These are phyloP conservation scores for Drosophila pandora DNA, from an alignment of 1,140 invertebrate genomes.

Conservation along the genomic window DNA sequence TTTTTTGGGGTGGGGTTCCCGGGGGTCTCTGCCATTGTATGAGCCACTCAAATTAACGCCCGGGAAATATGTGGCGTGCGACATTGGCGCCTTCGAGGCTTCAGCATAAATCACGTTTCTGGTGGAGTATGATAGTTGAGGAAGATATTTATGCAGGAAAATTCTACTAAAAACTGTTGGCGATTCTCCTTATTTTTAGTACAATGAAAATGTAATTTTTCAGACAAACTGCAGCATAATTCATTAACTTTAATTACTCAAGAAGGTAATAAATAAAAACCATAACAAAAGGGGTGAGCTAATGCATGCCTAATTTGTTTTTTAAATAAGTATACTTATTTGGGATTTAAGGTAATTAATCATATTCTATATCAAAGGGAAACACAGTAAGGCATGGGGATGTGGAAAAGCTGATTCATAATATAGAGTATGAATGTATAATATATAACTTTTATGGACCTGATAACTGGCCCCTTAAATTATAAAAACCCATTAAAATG, in stretches of 20 bases:
- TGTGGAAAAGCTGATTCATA: too few relatives aligned
- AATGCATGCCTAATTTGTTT: neutral
- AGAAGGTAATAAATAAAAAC: too few relatives aligned
- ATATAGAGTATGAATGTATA: too few relatives aligned
- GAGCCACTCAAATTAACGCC: constrained; percentile 59
- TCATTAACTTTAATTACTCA: neutral
- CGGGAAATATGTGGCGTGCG: constrained; percentile 45
- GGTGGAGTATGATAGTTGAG: neutral
- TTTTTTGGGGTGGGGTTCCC: constrained; percentile 8
- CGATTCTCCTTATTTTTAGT: neutral
- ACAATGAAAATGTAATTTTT: neutral
- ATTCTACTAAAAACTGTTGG: neutral
- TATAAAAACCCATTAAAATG: neutral
- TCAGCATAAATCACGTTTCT: constrained; percentile 9
- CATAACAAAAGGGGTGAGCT: neutral
- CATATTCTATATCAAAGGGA: neutral
- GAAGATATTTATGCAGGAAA: neutral
- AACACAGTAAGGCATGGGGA: too few relatives aligned
- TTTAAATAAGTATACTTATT: neutral
- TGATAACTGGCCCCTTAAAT: neutral
- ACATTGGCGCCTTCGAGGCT: constrained; percentile 49
- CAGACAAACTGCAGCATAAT: neutral
- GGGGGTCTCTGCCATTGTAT: constrained; percentile 14
- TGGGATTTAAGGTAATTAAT: neutral
- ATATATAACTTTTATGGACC: too few relatives aligned